Evolutionary conservation across 2,113 vertebrate species (phyloP), one percentile per base, ranked within the genome.

Genomic region (Orientallactaga bullata): DNA sequence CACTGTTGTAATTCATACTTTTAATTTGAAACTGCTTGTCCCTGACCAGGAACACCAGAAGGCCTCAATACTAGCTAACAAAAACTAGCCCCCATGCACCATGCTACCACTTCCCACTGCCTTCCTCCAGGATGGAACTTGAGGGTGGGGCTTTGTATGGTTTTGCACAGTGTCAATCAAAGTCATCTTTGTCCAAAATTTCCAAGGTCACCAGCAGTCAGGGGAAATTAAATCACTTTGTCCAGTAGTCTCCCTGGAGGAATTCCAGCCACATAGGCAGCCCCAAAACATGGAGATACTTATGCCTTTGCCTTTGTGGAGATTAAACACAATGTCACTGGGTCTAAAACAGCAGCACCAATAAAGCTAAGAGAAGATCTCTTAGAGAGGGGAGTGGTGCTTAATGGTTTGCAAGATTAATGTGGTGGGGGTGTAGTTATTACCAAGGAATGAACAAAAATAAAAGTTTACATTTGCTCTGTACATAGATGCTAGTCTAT

Each of bases 201-300:
- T 97, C 98, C 98, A 99, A 99, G 98, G 99, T 99, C 98, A 99
- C 98, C 95, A 87, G 96, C 96, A 98, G 99, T 99, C 99, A 98
- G 96, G 93, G 96, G 73, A 97, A 97, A 99, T 99, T 98, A 99
- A 97, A 97, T 99, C 98, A 98, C 96, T 97, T 95, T 1, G 39
- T 97, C 97, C 97, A 98, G 96, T 97, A 97, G 95, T 96, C 96
- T 98, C 98, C 98, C 98, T 94, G 97, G 97, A 98, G 98, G 97
- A 98, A 90, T 84, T 96, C 94, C 96, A 98, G 98, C 94, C 97
- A 97, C 1, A 85, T 11, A 60, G 94, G 74, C 92, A 42, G 92
- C n/a, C 87, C 88, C 91, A 71, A 85, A 78, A 97, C 96, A 97
- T 83, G 81, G 96, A 97, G 94, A 98, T 95, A 97, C 97, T 96